A percentile compares a stretch with the other conserved stretches of the same genome.
phyloP scores from a whole-genome alignment of 1,140 invertebrate genomes.

The Pectinophora gossypiella region DNA sequence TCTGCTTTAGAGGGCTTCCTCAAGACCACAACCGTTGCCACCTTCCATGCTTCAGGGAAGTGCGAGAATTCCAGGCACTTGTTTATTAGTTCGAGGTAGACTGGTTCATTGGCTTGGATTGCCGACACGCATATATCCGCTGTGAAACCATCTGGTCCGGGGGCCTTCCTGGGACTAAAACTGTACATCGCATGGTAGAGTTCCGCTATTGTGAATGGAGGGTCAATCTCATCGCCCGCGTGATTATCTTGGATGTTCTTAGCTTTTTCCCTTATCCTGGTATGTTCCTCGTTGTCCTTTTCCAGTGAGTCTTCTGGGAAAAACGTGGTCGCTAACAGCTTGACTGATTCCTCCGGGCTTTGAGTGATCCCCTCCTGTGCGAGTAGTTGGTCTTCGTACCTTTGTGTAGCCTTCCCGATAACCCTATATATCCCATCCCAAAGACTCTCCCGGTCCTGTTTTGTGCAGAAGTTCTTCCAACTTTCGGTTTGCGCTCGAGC shows the following conservation, averaged over 20 bases:
- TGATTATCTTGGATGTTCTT: too few species aligned
- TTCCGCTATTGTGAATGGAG: too few species aligned
- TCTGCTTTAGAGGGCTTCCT: not conserved
- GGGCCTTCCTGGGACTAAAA: too few species aligned
- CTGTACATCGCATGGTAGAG: too few species aligned
- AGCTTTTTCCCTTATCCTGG: too few species aligned
- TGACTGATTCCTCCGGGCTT: not conserved
- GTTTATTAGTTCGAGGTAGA: not conserved
- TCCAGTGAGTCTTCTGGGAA: too few species aligned
- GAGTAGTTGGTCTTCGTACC: too few species aligned
- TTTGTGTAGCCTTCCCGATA: not conserved
- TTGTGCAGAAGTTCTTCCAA: not conserved
- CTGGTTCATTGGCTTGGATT: not conserved
- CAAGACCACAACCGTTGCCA: not conserved
- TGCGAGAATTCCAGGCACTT: not conserved
- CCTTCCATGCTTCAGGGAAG: slow-evolving; percentile 4
- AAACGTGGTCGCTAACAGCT: not conserved
- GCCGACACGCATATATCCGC: not conserved
- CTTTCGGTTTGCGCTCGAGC: not conserved
- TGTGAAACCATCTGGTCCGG: slow-evolving; percentile 3
- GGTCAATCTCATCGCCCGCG: too few species aligned
- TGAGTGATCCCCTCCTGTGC: too few species aligned
- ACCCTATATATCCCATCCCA: not conserved
- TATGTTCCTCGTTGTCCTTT: too few species aligned
- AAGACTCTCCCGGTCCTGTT: not conserved